A percentile compares a stretch with the other conserved stretches of the same genome.
Conservation (phyloP, 2,113 vertebrate genomes). For the Ceuthmochares aereus region DNA sequence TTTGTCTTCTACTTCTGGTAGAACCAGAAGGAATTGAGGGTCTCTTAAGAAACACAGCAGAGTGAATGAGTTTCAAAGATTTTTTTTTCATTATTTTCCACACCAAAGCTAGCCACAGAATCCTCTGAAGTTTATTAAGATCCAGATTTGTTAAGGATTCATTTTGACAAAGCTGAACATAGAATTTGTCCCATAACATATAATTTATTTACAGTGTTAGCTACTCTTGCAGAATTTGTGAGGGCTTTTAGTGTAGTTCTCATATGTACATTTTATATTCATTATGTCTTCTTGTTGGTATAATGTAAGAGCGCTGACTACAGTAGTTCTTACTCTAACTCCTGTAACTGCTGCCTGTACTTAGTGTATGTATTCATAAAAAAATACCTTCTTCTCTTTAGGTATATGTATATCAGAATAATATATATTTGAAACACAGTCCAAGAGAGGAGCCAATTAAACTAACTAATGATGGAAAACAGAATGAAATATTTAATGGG, state of each 20-base stretch:
- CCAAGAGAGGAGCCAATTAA: conserved; percentile 78
- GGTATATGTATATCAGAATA: conserved; percentile 90
- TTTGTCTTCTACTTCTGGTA: not conserved
- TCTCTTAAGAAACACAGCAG: not conserved
- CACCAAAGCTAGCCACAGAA: not conserved
- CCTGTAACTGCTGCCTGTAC: not conserved
- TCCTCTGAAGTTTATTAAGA: not conserved
- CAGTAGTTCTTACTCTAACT: not conserved
- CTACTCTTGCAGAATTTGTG: not conserved
- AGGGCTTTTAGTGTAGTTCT: not conserved
- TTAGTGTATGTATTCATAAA: not conserved
- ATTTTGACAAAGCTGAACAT: not conserved
- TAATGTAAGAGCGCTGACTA: not conserved
- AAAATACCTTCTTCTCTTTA: conserved; percentile 54
- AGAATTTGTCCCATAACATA: not conserved
- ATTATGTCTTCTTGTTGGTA: not conserved
- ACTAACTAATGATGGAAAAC: conserved; percentile 87
- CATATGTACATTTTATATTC: not conserved
- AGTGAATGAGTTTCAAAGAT: not conserved
- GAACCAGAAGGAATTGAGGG: not conserved
- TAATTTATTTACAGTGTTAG: not conserved
- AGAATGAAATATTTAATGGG: conserved; percentile 92
- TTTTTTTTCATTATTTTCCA: not conserved
- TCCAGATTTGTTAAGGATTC: not conserved
- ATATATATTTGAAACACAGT: conserved; percentile 86